These are phyloP conservation scores for Uloborus diversus DNA, from an alignment of 1,140 invertebrate genomes.

Conservation along the genomic window DNA sequence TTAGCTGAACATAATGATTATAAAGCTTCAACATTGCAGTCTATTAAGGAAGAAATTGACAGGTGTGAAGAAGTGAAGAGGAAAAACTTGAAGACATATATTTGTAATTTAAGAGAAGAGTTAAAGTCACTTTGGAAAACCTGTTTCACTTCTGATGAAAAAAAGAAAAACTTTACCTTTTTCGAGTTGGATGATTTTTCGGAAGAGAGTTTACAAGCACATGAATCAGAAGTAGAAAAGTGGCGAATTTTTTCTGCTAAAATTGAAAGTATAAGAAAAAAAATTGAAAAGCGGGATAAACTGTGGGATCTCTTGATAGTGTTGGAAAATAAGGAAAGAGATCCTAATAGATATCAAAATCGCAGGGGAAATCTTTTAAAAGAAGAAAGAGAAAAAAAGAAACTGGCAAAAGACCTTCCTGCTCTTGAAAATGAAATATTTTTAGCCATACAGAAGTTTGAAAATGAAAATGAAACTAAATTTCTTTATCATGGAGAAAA, in stretches of 20 bases:
- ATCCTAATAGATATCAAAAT: constrained; percentile 83
- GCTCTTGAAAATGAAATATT: constrained; percentile 66
- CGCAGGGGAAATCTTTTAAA: constrained; percentile 81
- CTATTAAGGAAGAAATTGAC: constrained; percentile 71
- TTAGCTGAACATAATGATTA: constrained; percentile 68
- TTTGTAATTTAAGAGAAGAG: constrained; percentile 75
- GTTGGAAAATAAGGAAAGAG: constrained; percentile 74
- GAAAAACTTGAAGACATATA: constrained; percentile 75
- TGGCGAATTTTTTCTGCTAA: constrained; percentile 74
- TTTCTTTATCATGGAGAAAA: constrained; percentile 64
- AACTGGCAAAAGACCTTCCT: constrained; percentile 71
- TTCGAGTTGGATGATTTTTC: constrained; percentile 73
- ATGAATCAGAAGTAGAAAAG: constrained; percentile 78
- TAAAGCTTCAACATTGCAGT: constrained; percentile 67
- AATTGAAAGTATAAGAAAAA: constrained; percentile 70
- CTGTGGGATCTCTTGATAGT: constrained; percentile 76
- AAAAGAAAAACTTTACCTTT: constrained; percentile 69
- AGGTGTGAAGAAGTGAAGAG: constrained; percentile 73
- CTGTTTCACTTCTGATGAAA: constrained; percentile 73
- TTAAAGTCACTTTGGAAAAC: constrained; percentile 77
- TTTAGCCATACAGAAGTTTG: constrained; percentile 63
- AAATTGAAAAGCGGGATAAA: constrained; percentile 70
- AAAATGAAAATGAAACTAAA: constrained; percentile 60
- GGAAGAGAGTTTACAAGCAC: constrained; percentile 77
- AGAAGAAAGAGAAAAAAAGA: constrained; percentile 85